Percentiles rank a stretch among this genome's conserved stretches.
phyloP scores from a whole-genome alignment of 2,797 vertebrate genomes.

The Sebastes diaconus region DNA sequence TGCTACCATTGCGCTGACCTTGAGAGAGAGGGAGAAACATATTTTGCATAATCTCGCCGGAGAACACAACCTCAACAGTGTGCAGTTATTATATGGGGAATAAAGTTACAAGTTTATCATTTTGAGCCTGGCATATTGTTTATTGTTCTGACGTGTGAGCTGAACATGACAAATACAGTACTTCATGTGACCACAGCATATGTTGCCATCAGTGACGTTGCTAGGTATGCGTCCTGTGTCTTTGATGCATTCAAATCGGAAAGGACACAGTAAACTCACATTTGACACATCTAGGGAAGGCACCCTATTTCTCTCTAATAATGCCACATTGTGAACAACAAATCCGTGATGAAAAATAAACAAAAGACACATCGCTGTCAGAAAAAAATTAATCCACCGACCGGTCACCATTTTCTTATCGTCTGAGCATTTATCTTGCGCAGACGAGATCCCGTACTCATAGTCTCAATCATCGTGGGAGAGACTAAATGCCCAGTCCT shows the following conservation, averaged over 20 bases:
- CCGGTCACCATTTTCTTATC: not conserved
- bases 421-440: not conserved
- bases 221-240: not conserved
- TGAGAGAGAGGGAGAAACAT: conserved; percentile 40
- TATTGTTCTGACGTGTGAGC: not conserved
- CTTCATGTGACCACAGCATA: not conserved
- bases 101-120: not conserved
- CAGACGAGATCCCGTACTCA: not conserved
- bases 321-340: not conserved
- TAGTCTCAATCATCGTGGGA: not conserved
- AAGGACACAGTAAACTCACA: not conserved
- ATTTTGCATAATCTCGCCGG: conserved; percentile 44
- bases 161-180: not conserved
- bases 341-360: not conserved
- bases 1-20: conserved; percentile 44
- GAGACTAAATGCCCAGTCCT: not conserved
- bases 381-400: not conserved
- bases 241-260: not conserved
- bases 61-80: conserved; percentile 1
- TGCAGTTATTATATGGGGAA: not conserved
- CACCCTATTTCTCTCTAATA: not conserved
- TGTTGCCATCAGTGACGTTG: not conserved
- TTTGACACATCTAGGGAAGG: not conserved
- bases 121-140: not conserved
- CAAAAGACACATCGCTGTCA: no score